phyloP scores from a whole-genome alignment of 2,797 vertebrate genomes.

The Typhlichthys eigenmanni region DNA sequence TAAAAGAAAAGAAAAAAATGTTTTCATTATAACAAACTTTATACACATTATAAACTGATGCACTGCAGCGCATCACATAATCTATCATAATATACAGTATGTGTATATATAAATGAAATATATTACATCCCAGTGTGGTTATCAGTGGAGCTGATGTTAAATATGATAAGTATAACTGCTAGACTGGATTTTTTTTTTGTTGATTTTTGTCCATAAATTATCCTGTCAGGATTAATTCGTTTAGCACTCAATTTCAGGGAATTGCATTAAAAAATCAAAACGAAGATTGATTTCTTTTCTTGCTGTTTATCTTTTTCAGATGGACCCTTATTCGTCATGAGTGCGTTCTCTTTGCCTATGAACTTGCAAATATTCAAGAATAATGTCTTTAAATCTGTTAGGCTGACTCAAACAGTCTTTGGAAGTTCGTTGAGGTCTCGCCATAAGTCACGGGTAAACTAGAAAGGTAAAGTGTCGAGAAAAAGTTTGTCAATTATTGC shows the following conservation, averaged over 20 bases:
- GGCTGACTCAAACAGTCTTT: slow-evolving; percentile 64
- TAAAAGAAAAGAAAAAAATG: slow-evolving; percentile 82
- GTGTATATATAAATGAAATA: slow-evolving; percentile 78
- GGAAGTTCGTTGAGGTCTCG: slow-evolving; percentile 79
- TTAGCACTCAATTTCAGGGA: slow-evolving; percentile 52
- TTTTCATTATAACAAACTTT: slow-evolving; percentile 90
- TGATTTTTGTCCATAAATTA: slow-evolving; percentile 57
- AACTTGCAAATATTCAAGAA: slow-evolving; percentile 61
- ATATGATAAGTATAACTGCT: slow-evolving; percentile 68
- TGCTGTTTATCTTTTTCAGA: slow-evolving; percentile 34
- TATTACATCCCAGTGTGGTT: slow-evolving; percentile 87
- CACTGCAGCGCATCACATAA: slow-evolving; percentile 70
- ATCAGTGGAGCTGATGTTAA: slow-evolving; percentile 84
- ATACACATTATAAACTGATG: slow-evolving; percentile 83
- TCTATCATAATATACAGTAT: slow-evolving; percentile 77
- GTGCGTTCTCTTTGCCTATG: slow-evolving; percentile 43
- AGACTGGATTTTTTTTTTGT: slow-evolving; percentile 68
- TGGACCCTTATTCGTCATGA: slow-evolving; percentile 42
- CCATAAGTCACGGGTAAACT: slow-evolving; percentile 59
- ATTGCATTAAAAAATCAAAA: slow-evolving; percentile 40
- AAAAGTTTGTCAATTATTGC: slow-evolving; percentile 99
- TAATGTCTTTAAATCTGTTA: slow-evolving; percentile 55
- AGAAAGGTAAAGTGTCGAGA: slow-evolving; percentile 98
- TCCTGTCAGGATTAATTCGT: slow-evolving; percentile 64
- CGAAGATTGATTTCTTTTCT: slow-evolving; percentile 16